These are phyloP conservation scores for Platycheirus albimanus DNA, from an alignment of 2,888 invertebrate genomes.

Conservation along the genomic window DNA sequence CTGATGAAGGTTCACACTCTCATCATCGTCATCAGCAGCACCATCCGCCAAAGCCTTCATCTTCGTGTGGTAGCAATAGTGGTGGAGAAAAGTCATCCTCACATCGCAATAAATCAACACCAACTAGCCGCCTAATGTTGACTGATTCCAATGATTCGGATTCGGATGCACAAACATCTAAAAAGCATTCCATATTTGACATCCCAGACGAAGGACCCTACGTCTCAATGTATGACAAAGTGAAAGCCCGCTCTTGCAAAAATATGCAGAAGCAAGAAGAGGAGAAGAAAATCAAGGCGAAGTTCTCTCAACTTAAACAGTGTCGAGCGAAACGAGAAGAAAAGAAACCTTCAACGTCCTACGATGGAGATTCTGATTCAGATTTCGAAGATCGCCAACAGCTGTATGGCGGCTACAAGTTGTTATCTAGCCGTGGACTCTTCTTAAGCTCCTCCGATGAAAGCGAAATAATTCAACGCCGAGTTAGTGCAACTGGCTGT, in stretches of 20 bases:
- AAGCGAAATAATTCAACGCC: constrained; percentile 48
- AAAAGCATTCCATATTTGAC: constrained; percentile 95
- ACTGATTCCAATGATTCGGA: constrained; percentile 90
- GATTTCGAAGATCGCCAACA: constrained; percentile 83
- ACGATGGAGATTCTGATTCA: constrained; percentile 93
- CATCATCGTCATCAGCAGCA: constrained; percentile 74
- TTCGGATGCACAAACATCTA: constrained; percentile 82
- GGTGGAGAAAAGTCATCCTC: constrained; percentile 72
- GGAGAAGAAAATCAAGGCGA: constrained; percentile 94
- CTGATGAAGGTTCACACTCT: constrained; percentile 76
- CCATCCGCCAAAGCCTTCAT: constrained; percentile 72
- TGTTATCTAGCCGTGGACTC: constrained; percentile 77
- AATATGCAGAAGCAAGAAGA: constrained; percentile 96
- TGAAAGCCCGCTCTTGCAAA: constrained; percentile 95
- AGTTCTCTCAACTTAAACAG: constrained; percentile 94
- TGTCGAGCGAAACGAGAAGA: constrained; percentile 93
- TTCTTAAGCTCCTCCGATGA: constrained; percentile 85
- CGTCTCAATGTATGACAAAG: constrained; percentile 99
- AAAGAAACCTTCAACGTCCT: constrained; percentile 93
- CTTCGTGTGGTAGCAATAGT: constrained; percentile 71
- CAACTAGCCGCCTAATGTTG: constrained; percentile 82
- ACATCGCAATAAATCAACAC: constrained; percentile 76
- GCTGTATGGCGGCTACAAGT: constrained; percentile 68
- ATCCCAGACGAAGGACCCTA: constrained; percentile 93
- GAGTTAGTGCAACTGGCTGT: constrained; percentile 75